Percentiles rank a stretch among this genome's conserved stretches.
These are phyloP conservation scores for Anthrax anthrax DNA, from an alignment of 2,888 invertebrate species.

Conservation along the genomic window DNA sequence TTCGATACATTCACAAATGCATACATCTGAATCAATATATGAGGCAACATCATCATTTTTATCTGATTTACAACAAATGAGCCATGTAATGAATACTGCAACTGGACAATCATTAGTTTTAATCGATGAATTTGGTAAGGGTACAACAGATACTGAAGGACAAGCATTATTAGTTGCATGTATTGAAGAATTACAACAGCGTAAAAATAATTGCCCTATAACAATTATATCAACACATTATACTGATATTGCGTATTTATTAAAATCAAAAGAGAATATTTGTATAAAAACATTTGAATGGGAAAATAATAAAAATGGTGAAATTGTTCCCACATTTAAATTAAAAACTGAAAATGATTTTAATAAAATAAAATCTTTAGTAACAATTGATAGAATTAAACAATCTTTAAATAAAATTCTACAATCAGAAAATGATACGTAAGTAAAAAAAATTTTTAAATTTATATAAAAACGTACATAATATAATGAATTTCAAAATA, in stretches of 20 bases:
- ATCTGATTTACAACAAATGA: conserved; percentile 68
- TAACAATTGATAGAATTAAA: conserved; percentile 2
- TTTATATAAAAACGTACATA: too few species aligned
- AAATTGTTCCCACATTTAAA: conserved; percentile 4
- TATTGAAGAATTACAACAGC: conserved; percentile 49
- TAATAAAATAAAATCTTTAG: not conserved
- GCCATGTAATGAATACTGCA: conserved; percentile 43
- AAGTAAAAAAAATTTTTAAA: not conserved
- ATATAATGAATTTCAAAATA: too few species aligned
- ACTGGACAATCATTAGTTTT: conserved; percentile 54
- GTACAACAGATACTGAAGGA: conserved; percentile 65
- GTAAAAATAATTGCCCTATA: conserved; percentile 49
- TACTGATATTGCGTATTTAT: conserved; percentile 44
- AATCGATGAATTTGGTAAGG: conserved; percentile 83
- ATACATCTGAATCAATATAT: conserved; percentile 61
- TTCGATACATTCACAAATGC: conserved; percentile 61
- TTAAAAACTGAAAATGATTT: not conserved
- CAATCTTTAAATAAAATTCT: not conserved
- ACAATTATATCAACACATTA: conserved; percentile 67
- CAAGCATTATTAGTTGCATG: conserved; percentile 54
- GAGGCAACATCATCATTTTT: conserved; percentile 73
- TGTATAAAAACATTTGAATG: conserved; percentile 3
- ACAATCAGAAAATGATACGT: not conserved
- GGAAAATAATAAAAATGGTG: not conserved
- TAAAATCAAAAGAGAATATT: conserved; percentile 24